Conservation (phyloP, 2,888 invertebrate genomes). For the Gymnoscelis rufifasciata region DNA sequence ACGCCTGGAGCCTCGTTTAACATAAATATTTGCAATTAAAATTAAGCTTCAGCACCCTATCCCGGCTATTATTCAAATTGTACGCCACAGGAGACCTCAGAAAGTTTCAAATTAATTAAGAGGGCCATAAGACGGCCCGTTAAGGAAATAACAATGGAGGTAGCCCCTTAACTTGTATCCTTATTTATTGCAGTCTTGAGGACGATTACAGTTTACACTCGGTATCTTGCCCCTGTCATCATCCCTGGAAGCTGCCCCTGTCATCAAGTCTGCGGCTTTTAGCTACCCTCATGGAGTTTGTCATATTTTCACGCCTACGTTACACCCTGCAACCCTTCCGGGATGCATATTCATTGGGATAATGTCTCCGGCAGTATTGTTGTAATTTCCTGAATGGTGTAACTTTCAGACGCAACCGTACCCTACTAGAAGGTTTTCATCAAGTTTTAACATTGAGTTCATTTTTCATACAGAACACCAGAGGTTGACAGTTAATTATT, state of each 20-base stretch:
- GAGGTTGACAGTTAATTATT: no score
- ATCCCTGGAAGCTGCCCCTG: conserved; percentile 44
- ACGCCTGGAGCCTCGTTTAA: conserved; percentile 59
- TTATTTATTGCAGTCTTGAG: conserved; percentile 67
- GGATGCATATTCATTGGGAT: conserved; percentile 48
- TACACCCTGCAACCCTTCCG: conserved; percentile 41
- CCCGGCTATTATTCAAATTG: conserved; percentile 77
- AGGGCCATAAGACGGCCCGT: conserved; percentile 76
- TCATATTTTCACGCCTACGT: conserved; percentile 40
- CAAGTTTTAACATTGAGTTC: neutral
- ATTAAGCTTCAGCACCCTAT: conserved; percentile 72
- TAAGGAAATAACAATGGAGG: conserved; percentile 75
- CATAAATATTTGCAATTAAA: conserved; percentile 80
- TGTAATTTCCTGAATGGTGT: conserved; percentile 37
- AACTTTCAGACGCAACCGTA: conserved; percentile 19
- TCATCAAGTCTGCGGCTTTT: conserved; percentile 58
- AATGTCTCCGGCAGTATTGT: conserved; percentile 31
- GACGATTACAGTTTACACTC: conserved; percentile 47
- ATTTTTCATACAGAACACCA: neutral
- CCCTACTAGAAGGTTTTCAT: neutral
- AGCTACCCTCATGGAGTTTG: conserved; percentile 38
- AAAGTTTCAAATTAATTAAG: conserved; percentile 80
- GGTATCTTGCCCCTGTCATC: conserved; percentile 49
- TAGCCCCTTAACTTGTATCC: conserved; percentile 56
- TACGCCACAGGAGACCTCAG: conserved; percentile 75